Percentiles rank a stretch among this genome's conserved stretches.
These are phyloP conservation scores for Choreutis nemorana DNA, from an alignment of 2,888 invertebrate genomes.

Conservation along the genomic window DNA sequence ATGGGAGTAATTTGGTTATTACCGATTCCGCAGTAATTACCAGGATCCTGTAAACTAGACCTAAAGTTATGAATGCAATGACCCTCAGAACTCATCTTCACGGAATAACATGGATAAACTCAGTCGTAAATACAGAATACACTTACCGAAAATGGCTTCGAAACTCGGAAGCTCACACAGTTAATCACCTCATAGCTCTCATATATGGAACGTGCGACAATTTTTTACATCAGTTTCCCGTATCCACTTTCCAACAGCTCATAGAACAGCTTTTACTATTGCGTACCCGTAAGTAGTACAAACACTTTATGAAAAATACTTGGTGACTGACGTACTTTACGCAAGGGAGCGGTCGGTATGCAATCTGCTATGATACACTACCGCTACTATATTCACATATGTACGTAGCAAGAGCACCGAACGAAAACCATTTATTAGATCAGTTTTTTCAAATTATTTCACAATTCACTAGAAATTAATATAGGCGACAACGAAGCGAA, in stretches of 20 bases:
- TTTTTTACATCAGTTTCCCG: constrained; percentile 52
- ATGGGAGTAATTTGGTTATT: no score
- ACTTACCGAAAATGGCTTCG: constrained; percentile 62
- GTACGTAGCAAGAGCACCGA: constrained; percentile 30
- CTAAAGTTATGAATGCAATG: no score
- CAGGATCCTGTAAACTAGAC: no score
- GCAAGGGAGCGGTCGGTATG: constrained; percentile 61
- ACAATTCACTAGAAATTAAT: constrained; percentile 42
- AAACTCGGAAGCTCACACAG: constrained; percentile 38
- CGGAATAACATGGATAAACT: no score
- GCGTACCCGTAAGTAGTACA: constrained; percentile 55
- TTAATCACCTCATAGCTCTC: constrained; percentile 34
- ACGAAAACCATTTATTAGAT: constrained; percentile 39
- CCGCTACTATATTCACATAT: constrained; percentile 25
- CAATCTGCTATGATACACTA: constrained; percentile 32
- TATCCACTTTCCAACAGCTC: constrained; percentile 64
- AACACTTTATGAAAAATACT: constrained; percentile 62
- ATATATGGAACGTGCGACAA: constrained; percentile 49
- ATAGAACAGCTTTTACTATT: constrained; percentile 65
- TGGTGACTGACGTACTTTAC: constrained; percentile 53
- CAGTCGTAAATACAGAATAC: no score
- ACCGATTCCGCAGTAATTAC: no score
- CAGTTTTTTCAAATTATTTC: constrained; percentile 32
- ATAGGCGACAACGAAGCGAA: constrained; percentile 60
- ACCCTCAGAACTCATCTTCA: no score